These are phyloP conservation scores for Hippopotamus amphibius DNA, from an alignment of 2,113 vertebrate species.

Conservation along the genomic window DNA sequence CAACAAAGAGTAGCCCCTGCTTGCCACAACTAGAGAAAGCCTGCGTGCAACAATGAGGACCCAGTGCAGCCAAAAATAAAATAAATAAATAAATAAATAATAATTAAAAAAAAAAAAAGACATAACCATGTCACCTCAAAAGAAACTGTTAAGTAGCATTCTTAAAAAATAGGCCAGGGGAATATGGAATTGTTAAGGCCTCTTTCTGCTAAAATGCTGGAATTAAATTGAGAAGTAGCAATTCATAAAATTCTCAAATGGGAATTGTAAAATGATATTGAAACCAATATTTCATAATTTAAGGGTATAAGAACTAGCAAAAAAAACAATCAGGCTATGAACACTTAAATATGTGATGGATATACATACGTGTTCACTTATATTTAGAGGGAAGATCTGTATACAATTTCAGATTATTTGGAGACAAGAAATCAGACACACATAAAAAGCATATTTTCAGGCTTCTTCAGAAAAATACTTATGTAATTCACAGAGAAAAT, in stretches of 20 bases:
- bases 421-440: slow-evolving; percentile 74
- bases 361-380: slow-evolving; percentile 76
- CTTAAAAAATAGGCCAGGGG: slow-evolving; percentile 86
- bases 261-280: slow-evolving; percentile 77
- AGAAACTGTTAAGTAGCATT: slow-evolving; percentile 87
- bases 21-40: too few relatives aligned
- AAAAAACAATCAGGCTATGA: slow-evolving; percentile 80
- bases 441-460: slow-evolving; percentile 81
- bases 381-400: slow-evolving; percentile 76
- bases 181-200: slow-evolving; percentile 82
- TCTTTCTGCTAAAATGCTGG: slow-evolving; percentile 82
- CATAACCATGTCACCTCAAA: slow-evolving; percentile 85
- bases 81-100: too few relatives aligned
- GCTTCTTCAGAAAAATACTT: slow-evolving; percentile 54
- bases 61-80: too few relatives aligned
- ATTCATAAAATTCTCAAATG: slow-evolving; percentile 81
- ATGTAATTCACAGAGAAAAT: not conserved
- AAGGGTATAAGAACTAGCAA: slow-evolving; percentile 78
- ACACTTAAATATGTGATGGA: slow-evolving; percentile 77
- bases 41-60: too few relatives aligned
- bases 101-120: slow-evolving; percentile 66
- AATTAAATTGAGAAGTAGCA: slow-evolving; percentile 83
- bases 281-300: slow-evolving; percentile 82
- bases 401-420: slow-evolving; percentile 83
- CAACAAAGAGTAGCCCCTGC: too few relatives aligned